phyloP scores from a whole-genome alignment of 2,888 invertebrate genomes.

The Pyrrhopygopsis socrates region DNA sequence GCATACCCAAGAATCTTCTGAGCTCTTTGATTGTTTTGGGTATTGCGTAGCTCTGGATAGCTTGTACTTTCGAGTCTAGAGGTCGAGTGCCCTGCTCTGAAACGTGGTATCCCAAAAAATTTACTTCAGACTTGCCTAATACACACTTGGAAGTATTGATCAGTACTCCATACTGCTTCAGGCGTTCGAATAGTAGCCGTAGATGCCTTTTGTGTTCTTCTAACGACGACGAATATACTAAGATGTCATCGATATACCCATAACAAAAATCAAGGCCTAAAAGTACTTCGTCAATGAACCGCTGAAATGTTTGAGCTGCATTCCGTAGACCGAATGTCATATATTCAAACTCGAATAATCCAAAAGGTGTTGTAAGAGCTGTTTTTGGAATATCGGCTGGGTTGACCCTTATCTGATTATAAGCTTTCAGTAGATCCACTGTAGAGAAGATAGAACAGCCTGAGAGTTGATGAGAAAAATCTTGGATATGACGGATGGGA shows the following conservation, averaged over 20 bases:
- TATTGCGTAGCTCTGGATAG: slow-evolving; percentile 40
- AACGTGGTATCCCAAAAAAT: slow-evolving; percentile 20
- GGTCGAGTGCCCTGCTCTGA: slow-evolving; percentile 61
- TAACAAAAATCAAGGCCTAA: slow-evolving; percentile 61
- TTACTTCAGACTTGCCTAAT: background rate
- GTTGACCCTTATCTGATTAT: slow-evolving; percentile 85
- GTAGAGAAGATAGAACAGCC: slow-evolving; percentile 42
- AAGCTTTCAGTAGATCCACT: slow-evolving; percentile 83
- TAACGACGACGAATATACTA: slow-evolving; percentile 62
- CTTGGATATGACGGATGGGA: slow-evolving; percentile 11
- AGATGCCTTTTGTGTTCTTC: no score
- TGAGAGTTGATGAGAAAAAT: slow-evolving; percentile 32
- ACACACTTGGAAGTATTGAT: slow-evolving; percentile 21
- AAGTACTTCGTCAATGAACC: slow-evolving; percentile 86
- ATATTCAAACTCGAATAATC: slow-evolving; percentile 86
- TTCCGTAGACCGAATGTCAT: slow-evolving; percentile 90
- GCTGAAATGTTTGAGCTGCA: slow-evolving; percentile 89
- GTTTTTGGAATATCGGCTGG: slow-evolving; percentile 81
- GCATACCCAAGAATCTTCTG: slow-evolving; percentile 63
- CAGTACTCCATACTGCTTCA: background rate
- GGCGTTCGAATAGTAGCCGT: slow-evolving; percentile 36
- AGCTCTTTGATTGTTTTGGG: slow-evolving; percentile 60
- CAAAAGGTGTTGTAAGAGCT: slow-evolving; percentile 87
- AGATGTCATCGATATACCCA: slow-evolving; percentile 87
- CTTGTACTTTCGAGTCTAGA: slow-evolving; percentile 81